A percentile compares a stretch with the other conserved stretches of the same genome.
Evolutionary conservation across 1,140 invertebrate genomes (phyloP).

Genomic region (Ylistrum balloti): DNA sequence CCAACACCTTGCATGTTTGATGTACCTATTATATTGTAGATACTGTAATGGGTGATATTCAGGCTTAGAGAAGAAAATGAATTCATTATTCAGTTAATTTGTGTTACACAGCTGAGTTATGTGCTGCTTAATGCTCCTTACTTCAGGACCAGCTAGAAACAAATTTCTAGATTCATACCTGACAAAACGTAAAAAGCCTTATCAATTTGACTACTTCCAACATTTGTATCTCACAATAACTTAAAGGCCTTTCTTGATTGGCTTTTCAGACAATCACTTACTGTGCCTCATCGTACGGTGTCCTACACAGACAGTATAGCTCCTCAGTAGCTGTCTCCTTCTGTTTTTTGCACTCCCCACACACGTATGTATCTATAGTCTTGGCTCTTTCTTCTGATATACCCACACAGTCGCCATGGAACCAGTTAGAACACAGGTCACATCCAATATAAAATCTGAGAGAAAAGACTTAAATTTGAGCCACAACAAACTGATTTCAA

Average conservation of each 20-base stretch:
- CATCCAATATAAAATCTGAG: slow-evolving; percentile 98
- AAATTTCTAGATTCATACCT: no score
- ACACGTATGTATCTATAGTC: slow-evolving; percentile 97
- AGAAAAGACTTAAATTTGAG: background rate
- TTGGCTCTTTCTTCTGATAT: slow-evolving; percentile 96
- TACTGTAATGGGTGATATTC: no score
- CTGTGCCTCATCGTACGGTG: slow-evolving; percentile 98
- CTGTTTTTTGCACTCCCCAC: slow-evolving; percentile 92
- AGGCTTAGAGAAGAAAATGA: no score
- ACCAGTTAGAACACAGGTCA: slow-evolving; percentile 99
- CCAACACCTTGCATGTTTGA: no score
- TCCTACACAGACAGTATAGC: slow-evolving; percentile 96
- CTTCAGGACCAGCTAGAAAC: no score
- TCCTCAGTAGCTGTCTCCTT: slow-evolving; percentile 91
- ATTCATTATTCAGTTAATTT: no score
- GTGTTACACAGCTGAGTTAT: no score
- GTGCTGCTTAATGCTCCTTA: no score
- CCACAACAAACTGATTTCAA: no score
- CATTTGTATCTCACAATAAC: no score
- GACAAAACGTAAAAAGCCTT: background rate
- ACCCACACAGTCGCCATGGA: slow-evolving; percentile 98
- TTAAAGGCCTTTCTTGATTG: no score
- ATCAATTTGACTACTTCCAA: background rate
- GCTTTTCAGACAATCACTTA: slow-evolving; percentile 85
- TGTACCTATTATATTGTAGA: no score